A percentile compares a stretch with the other conserved stretches of the same genome.
These are phyloP conservation scores for Drosophila testacea DNA, from an alignment of 2,888 invertebrate species.

Conservation along the genomic window DNA sequence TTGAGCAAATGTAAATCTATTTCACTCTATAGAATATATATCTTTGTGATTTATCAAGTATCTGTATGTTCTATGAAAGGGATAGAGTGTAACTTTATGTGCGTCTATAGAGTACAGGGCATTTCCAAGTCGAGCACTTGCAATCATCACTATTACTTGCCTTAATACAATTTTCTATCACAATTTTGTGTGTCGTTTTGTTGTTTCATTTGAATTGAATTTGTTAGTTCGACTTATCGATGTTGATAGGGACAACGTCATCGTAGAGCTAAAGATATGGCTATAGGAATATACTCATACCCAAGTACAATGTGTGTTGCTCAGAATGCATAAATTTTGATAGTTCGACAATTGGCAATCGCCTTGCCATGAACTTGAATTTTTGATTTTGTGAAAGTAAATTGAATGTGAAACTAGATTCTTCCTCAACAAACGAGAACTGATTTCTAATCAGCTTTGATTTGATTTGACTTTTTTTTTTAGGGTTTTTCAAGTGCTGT, in stretches of 20 bases:
- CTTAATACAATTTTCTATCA: conserved; percentile 9
- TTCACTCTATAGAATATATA: not conserved
- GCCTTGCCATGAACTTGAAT: conserved; percentile 72
- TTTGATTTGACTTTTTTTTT: not conserved
- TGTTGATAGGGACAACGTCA: conserved; percentile 46
- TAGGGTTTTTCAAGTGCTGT: conserved; percentile 34
- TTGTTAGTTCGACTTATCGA: conserved; percentile 43
- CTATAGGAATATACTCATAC: not conserved
- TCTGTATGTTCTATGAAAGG: not conserved
- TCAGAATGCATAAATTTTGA: conserved; percentile 16
- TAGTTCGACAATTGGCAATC: conserved; percentile 34
- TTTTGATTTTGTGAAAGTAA: conserved; percentile 68
- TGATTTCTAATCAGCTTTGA: conserved; percentile 74
- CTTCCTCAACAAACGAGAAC: conserved; percentile 41
- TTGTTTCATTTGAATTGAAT: conserved; percentile 1
- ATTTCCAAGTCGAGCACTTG: not conserved
- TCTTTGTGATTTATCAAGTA: not conserved
- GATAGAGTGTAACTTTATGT: not conserved
- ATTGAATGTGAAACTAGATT: conserved; percentile 38
- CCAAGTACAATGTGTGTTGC: not conserved
- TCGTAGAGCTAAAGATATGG: conserved; percentile 5
- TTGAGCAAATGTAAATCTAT: not conserved
- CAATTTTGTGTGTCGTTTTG: conserved; percentile 10
- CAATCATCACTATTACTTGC: not conserved
- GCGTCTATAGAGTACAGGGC: not conserved